Evolutionary conservation across 2,113 vertebrate genomes (phyloP), one percentile per base, ranked within the genome.

Genomic region (Varanus komodoensis): DNA sequence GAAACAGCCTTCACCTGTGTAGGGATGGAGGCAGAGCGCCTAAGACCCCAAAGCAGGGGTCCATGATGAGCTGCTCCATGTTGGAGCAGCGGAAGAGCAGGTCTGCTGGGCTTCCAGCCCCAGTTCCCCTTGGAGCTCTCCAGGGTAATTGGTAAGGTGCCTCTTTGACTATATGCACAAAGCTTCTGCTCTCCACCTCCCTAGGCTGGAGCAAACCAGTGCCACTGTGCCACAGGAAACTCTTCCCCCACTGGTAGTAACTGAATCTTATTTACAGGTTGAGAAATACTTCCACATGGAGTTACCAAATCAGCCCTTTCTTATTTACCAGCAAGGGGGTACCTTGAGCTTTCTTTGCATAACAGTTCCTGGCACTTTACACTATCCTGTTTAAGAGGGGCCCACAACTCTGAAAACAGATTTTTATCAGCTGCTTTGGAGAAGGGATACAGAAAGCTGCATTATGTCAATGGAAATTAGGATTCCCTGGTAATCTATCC

Each of bases 281-380:
- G 0, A 32, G 11, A 23, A 89, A n/a, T 6, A 32, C 23, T 4
- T 67, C 44, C 77, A 91, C 91, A 90, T 86, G 91, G 0, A 8
- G 23, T 64, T 87, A 77, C 6, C 23, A 8, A 17, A 25, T 86
- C 74, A n/a, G 19, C 6, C 25, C 48, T 95, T 91, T 87, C 94
- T 92, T 87, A 90, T 86, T 92, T 86, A 73, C 38, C 38, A 44
- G 38, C 38, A 44, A 44, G 38, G 38, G 38, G 38, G 3, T 44
- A 44, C 3, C 38, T 44, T 44, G 38, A 44, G 38, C 38, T 44
- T 44, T 44, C 38, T 2, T 44, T 44, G 38, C 38, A 44, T 44
- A 44, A 44, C 38, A 44, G 38, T 92, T 94, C 91, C 94, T 19
- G 21, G 17, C 61, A 21, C 61, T 64, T 64, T 19, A 64, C 3